Base-by-base conservation (phyloP, 2,888 invertebrate genomes). In the Stegana nigrithorax region DNA sequence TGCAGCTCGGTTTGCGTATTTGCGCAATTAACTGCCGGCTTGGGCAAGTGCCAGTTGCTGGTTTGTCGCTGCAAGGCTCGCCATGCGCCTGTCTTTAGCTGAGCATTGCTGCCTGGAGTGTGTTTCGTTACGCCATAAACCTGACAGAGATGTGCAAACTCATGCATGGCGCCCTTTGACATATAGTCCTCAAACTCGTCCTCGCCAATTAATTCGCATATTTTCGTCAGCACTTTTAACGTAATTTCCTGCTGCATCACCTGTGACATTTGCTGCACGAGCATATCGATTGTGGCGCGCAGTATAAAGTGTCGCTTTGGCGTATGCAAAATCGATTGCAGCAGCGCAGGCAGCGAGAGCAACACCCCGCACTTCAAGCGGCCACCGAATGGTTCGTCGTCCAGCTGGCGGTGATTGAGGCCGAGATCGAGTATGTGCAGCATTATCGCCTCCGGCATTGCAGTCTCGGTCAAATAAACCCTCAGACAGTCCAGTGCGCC, bases 401-500 rank as follows among this genome's bases (percentile, higher is more conserved):
- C 72, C 19, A 82, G 74, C 39, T 79, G 76, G 61, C 83, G 83
- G n/a, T n/a, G n/a, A 65, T 90, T 90, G 1, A 91, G 87, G n/a
- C 91, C 91, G 67, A 89, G 88, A 64, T 89, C 89, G 56, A 91
- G 86, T 62, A 92, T 87, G 51, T 90, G 89, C 62, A 88, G 86
- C 19, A 93, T 87, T 17, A 92, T 89, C 60, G 89, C 88, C 70
- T 93, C 91, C 0, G 91, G 88, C 71, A 91, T 89, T 26, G 88
- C 88, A 57, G 91, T 91, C 77, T 91, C 89, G 5, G 89, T 87
- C 42, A 94, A 88, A 81, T 93, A 93, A 21, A 91, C 90, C 72
- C 91, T 88, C 4, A 94, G 84, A 1, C 92, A 91, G 75, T 94
- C 94, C 29, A 93, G 84, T 0, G 93, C 92, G 6, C 92, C 92